Conservation (phyloP, 2,797 vertebrate species). For the Jordanella pulchra region DNA sequence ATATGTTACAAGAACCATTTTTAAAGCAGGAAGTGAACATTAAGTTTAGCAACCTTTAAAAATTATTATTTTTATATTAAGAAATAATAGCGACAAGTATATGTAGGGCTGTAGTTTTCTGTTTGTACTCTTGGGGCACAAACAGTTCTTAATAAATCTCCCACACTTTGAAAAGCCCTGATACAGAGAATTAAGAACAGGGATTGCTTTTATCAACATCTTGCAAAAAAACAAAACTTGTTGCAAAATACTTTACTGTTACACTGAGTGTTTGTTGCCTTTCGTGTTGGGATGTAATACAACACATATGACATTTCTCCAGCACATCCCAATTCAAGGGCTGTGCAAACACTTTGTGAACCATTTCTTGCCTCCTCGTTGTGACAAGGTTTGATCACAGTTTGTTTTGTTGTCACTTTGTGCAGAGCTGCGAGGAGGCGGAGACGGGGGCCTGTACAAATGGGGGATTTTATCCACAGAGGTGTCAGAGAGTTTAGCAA, state of each 20-base stretch:
- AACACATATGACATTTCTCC: constrained; percentile 14
- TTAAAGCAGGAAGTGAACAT: too few species aligned
- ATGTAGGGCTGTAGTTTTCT: too few species aligned
- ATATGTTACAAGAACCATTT: too few species aligned
- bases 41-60: too few species aligned
- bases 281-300: background rate
- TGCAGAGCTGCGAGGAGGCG: constrained; percentile 33
- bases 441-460: constrained; percentile 42
- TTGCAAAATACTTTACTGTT: background rate
- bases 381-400: constrained; percentile 17
- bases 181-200: background rate
- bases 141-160: too few species aligned
- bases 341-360: constrained; percentile 16
- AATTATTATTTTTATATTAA: too few species aligned
- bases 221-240: background rate
- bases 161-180: too few species aligned
- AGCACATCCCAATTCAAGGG: background rate
- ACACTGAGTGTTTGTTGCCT: background rate
- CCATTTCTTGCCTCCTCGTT: constrained; percentile 10
- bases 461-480: constrained; percentile 56
- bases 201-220: background rate
- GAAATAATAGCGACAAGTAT: too few species aligned
- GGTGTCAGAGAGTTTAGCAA: constrained; percentile 78
- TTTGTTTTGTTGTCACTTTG: constrained; percentile 60
- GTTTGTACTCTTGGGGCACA: too few species aligned